Evolutionary conservation across 1,140 invertebrate species (phyloP).

Genomic region (Papilio xuthus): DNA sequence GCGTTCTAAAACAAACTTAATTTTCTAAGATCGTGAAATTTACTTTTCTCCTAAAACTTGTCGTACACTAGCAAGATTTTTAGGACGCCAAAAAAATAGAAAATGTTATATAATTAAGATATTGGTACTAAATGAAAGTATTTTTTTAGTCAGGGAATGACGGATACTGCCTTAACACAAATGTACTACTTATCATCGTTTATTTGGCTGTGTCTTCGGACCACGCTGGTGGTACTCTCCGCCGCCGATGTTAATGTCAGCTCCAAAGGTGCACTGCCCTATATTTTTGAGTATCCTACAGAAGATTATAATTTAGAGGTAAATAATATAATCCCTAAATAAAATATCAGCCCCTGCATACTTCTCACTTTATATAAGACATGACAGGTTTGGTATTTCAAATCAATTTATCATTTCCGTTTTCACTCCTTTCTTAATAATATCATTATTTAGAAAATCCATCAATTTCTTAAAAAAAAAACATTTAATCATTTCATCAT

Average conservation of each 20-base stretch:
- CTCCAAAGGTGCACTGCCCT: conserved; percentile 53
- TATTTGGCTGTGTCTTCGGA: conserved; percentile 54
- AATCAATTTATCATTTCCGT: neutral
- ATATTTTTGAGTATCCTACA: conserved; percentile 47
- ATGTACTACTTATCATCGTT: conserved; percentile 56
- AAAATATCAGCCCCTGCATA: too few relatives aligned
- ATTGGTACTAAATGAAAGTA: neutral
- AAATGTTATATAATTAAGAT: too few relatives aligned
- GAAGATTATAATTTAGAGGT: conserved; percentile 62
- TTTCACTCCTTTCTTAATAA: neutral
- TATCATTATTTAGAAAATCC: neutral
- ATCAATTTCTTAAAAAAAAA: neutral
- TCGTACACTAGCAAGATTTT: too few relatives aligned
- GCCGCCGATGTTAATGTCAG: conserved; percentile 56
- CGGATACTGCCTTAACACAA: conserved; percentile 41
- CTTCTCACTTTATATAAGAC: neutral
- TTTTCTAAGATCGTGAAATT: too few relatives aligned
- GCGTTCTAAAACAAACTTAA: too few relatives aligned
- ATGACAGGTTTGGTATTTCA: neutral
- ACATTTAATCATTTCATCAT: too few relatives aligned
- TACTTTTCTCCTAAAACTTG: too few relatives aligned
- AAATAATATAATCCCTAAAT: conserved; percentile 13
- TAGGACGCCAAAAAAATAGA: too few relatives aligned
- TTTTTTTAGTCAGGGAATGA: conserved; percentile 41
- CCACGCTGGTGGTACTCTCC: conserved; percentile 51